These are phyloP conservation scores for Melitaea cinxia DNA, from an alignment of 1,140 invertebrate genomes.

Conservation along the genomic window DNA sequence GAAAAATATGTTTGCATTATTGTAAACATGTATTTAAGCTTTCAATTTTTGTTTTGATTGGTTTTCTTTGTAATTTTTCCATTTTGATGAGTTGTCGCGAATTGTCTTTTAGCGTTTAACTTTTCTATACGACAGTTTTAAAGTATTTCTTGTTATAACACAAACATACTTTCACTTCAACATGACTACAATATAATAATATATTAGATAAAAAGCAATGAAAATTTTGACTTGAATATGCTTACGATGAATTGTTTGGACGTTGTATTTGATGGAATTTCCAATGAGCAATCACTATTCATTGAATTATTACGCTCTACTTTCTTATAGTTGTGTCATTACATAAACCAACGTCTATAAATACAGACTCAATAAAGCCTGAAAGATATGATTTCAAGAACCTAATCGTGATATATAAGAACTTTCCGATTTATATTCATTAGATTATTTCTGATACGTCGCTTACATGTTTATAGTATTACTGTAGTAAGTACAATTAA, in stretches of 20 bases:
- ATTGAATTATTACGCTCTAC: slow-evolving; percentile 15
- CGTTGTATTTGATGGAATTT: not conserved
- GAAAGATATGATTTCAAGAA: not conserved
- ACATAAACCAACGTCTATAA: slow-evolving; percentile 12
- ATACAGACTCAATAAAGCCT: slow-evolving; percentile 15
- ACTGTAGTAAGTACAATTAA: too few species aligned
- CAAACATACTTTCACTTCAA: too few species aligned
- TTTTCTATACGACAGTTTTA: too few species aligned
- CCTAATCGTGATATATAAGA: not conserved
- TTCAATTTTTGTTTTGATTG: too few species aligned
- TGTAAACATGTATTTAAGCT: too few species aligned
- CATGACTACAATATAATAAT: too few species aligned
- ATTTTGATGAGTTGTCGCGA: too few species aligned
- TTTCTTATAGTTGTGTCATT: not conserved
- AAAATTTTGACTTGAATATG: not conserved
- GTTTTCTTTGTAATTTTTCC: too few species aligned
- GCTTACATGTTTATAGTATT: not conserved
- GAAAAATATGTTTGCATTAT: too few species aligned
- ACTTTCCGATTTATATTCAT: not conserved
- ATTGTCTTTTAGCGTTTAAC: too few species aligned
- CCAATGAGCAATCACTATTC: not conserved
- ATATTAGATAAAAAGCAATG: not conserved
- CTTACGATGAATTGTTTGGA: not conserved
- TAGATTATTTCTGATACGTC: not conserved
- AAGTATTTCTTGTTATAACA: too few species aligned